Evolutionary conservation across 2,888 invertebrate genomes (phyloP), one percentile per base, ranked within the genome.

Genomic region (Koerneria pararmatus): DNA sequence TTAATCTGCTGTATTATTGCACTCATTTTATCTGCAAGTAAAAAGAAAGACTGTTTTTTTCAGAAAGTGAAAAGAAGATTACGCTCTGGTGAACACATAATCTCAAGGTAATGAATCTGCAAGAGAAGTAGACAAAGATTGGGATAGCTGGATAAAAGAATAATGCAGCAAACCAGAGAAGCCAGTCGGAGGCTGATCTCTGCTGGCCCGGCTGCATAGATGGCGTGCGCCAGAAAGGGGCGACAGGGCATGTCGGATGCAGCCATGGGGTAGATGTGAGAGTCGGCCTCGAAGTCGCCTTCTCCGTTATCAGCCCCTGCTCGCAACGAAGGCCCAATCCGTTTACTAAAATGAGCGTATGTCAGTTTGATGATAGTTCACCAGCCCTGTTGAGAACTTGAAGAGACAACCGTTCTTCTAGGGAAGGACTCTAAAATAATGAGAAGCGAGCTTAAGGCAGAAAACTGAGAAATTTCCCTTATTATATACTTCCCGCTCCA

Each of bases 191-290:
- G 49, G 22, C 73, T 73, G 32, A 77, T 73, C 48, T 77, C 75
- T 0, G 66, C 70, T n/a, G 77, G 77, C 35, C 75, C 77, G 27
- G 75, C 72, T 8, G 77, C 77, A 60, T 75, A 77, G 54, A 75
- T 70, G 22, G 74, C 71, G 61, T 74, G 71, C 4, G 72, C 73
- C 8, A 72, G 74, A 65, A 76, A 76, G 2, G 72, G 59, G 11
- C 70, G 60, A 48, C 66, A 65, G 6, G 76, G 75, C 75, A 76
- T 75, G 67, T 27, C 22, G 5, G 24, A 4, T 27, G 41, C 24
- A 22, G 31, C 37, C 62, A 62, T 53, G 35, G 53, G 46, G 11
- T 11, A 8, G 53, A 62, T 35, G 8, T 34, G 29, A 24, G 53
- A 22, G 15, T n/a, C n/a, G n/a, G 51, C 24, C 27, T 62, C 62